Conservation (phyloP, 2,888 invertebrate genomes). For the Sclerodermus sp. region DNA sequence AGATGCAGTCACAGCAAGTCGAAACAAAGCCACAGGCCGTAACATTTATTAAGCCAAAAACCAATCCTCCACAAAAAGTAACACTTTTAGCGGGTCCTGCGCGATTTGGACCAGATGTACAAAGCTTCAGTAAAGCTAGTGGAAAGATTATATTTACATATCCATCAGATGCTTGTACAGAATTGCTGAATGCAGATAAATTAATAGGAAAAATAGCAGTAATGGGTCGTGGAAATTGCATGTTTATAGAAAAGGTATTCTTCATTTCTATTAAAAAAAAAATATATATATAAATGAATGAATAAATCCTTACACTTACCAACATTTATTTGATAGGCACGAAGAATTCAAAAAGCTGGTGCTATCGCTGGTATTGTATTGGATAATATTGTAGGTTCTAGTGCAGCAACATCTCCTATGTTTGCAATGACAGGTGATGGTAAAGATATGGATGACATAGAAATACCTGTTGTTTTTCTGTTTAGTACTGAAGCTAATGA, state of each 20-base stretch:
- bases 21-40: constrained; percentile 64
- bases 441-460: constrained; percentile 70
- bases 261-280: neutral
- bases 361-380: constrained; percentile 83
- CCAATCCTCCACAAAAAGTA: constrained; percentile 52
- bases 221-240: constrained; percentile 90
- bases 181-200: constrained; percentile 63
- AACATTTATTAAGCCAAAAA: constrained; percentile 55
- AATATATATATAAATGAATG: neutral
- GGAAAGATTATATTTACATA: constrained; percentile 68
- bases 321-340: constrained; percentile 60
- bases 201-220: constrained; percentile 77
- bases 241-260: constrained; percentile 86
- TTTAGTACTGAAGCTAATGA: constrained; percentile 76
- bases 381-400: constrained; percentile 78
- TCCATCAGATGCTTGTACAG: constrained; percentile 72
- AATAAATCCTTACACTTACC: neutral
- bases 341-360: constrained; percentile 78
- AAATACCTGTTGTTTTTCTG: constrained; percentile 88
- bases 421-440: constrained; percentile 98
- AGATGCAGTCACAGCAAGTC: constrained; percentile 65
- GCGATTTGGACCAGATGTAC: constrained; percentile 82
- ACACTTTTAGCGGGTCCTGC: constrained; percentile 81
- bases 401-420: constrained; percentile 75
- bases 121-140: constrained; percentile 66